These are phyloP conservation scores for Dipodomys spectabilis DNA, from an alignment of 2,113 vertebrate species.

Conservation along the genomic window DNA sequence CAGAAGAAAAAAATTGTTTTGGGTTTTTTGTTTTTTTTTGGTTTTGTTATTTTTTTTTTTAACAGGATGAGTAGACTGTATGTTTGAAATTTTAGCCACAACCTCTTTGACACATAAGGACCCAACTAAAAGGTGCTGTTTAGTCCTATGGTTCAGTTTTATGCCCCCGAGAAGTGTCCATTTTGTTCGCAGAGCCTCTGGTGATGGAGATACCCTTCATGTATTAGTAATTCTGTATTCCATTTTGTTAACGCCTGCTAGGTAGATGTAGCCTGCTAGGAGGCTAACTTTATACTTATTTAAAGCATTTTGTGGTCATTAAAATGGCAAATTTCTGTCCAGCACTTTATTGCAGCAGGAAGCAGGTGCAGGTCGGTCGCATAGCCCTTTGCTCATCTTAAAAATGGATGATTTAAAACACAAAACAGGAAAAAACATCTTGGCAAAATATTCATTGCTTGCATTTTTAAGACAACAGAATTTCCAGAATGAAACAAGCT, in stretches of 20 bases:
- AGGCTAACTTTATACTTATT: constrained; percentile 86
- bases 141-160: constrained; percentile 76
- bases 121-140: constrained; percentile 85
- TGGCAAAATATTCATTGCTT: constrained; percentile 77
- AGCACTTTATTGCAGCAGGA: constrained; percentile 90
- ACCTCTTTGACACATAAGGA: constrained; percentile 80
- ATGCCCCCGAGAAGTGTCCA: constrained; percentile 72
- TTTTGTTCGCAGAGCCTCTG: constrained; percentile 77
- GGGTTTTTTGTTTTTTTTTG: constrained; percentile 66
- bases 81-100: constrained; percentile 84
- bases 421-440: constrained; percentile 67
- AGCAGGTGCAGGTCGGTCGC: constrained; percentile 79
- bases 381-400: constrained; percentile 76
- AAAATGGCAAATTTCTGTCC: constrained; percentile 86
- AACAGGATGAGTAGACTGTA: constrained; percentile 80
- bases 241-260: constrained; percentile 82
- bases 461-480: constrained; percentile 77
- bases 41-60: constrained; percentile 41
- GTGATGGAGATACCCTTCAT: constrained; percentile 34
- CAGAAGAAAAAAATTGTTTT: constrained; percentile 69
- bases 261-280: constrained; percentile 82
- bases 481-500: constrained; percentile 70
- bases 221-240: constrained; percentile 75
- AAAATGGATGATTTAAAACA: constrained; percentile 76
- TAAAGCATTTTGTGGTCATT: constrained; percentile 87